Evolutionary conservation across 2,888 invertebrate species (phyloP), one percentile per base, ranked within the genome.

Genomic region (Atethmia centrago): DNA sequence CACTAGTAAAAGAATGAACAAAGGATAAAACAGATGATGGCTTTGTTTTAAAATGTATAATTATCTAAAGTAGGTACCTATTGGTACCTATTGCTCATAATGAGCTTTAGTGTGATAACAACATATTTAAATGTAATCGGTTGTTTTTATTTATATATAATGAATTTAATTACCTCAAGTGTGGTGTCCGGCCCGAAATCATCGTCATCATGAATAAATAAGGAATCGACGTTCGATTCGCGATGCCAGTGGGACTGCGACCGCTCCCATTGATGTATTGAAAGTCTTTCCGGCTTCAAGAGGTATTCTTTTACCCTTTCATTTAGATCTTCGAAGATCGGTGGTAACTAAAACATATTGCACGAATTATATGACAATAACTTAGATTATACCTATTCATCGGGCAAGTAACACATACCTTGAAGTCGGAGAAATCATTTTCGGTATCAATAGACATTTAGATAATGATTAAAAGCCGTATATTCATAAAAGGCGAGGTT

Each of bases 181-280:
- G 95, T 95, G 40, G 95, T 94, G 69, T 95, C 94, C 14, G 93
- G 91, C 9, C 91, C 92, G 68, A 92, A 88, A 75, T 94, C 93
- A 73, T 94, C 93, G 64, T 93, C 93, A 79, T 95, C 93, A 59
- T 90, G 97, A 96, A 90, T 93, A 93, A 90, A 97, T 87, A 88
- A 97, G 89, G 97, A 96, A 69, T 96, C 90, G 31, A 97, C 90
- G 87, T 97, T 93, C 0, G 96, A 93, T 79, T 96, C 91, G 74
- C 97, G 92, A 31, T 96, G 95, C 97, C 97, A 98, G 88, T 97
- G 97, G 88, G 96, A 97, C 88, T 98, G 98, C 31, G 97, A 97
- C 85, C 96, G 96, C 88, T 97, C 97, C 93, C 97, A 97, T 85
- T 97, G 96, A 92, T 98, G 98, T 82, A 98, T 98, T 0, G 98